phyloP scores from a whole-genome alignment of 2,113 vertebrate genomes.

The Bos indicus region DNA sequence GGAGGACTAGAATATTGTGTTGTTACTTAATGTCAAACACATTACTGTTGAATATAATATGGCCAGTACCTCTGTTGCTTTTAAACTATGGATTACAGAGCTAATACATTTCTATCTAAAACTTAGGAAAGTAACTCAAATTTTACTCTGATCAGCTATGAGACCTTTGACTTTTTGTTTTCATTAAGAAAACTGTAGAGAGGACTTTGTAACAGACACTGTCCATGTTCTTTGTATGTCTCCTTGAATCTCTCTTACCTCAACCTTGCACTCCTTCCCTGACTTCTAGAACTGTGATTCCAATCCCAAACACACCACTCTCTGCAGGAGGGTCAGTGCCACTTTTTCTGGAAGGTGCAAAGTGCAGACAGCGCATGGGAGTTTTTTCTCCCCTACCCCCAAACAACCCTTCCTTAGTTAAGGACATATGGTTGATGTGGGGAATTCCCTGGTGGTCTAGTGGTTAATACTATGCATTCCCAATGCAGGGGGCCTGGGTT shows the following conservation, averaged over 20 bases:
- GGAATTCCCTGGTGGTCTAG: background rate
- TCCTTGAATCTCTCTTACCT: background rate
- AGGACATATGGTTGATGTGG: background rate
- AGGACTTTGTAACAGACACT: background rate
- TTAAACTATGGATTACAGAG: background rate
- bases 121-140: background rate
- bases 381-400: background rate
- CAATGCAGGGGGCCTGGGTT: background rate
- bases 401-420: background rate
- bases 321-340: background rate
- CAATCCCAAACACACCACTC: background rate
- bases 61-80: background rate
- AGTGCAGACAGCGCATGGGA: background rate
- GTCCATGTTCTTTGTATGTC: background rate
- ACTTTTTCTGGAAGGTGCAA: background rate
- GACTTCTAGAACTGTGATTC: background rate
- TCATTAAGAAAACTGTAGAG: background rate
- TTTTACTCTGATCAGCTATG: background rate
- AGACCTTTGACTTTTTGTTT: background rate
- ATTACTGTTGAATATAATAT: background rate
- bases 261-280: background rate
- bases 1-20: background rate
- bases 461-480: background rate
- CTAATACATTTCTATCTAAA: background rate
- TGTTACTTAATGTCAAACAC: background rate